phyloP scores from a whole-genome alignment of 2,113 vertebrate species.

The Prochilodus magdalenae region DNA sequence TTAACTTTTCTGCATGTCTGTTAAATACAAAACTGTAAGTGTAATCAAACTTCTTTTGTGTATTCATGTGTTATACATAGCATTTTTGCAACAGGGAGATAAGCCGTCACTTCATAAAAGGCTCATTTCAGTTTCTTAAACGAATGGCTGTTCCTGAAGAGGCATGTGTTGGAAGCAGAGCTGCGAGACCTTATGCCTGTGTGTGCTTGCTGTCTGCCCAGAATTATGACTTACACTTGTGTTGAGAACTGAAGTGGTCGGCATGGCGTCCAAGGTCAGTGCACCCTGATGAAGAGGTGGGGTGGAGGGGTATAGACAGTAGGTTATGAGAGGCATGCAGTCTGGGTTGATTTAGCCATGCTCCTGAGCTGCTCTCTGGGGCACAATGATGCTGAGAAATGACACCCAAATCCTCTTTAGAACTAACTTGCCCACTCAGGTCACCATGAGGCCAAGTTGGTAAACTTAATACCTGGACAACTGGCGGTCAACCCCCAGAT shows the following conservation, averaged over 20 bases:
- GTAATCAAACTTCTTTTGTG: too few species aligned
- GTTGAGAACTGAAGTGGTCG: constrained; percentile 12
- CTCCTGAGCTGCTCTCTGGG: constrained; percentile 39
- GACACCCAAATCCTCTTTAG: constrained; percentile 44
- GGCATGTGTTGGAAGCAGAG: not conserved
- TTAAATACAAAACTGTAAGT: too few species aligned
- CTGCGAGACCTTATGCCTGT: not conserved
- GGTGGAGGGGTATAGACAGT: constrained; percentile 15
- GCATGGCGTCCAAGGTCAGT: constrained; percentile 50
- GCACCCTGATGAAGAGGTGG: not conserved
- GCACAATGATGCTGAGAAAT: constrained; percentile 44
- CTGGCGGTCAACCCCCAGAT: constrained; percentile 44
- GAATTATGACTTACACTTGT: constrained; percentile 40
- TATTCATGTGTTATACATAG: too few species aligned
- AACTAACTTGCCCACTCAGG: constrained; percentile 35
- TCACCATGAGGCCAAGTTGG: constrained; percentile 51
- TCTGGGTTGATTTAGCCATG: constrained; percentile 51
- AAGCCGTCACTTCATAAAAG: too few species aligned
- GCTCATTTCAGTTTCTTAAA: too few species aligned
- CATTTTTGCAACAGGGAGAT: too few species aligned
- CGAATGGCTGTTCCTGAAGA: not conserved
- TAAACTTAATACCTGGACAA: constrained; percentile 60
- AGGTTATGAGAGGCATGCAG: constrained; percentile 52
- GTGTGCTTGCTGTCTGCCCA: constrained; percentile 12
- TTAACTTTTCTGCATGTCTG: too few species aligned